Evolutionary conservation across 1,140 invertebrate genomes (phyloP).

Genomic region (Pentalonia nigronervosa): DNA sequence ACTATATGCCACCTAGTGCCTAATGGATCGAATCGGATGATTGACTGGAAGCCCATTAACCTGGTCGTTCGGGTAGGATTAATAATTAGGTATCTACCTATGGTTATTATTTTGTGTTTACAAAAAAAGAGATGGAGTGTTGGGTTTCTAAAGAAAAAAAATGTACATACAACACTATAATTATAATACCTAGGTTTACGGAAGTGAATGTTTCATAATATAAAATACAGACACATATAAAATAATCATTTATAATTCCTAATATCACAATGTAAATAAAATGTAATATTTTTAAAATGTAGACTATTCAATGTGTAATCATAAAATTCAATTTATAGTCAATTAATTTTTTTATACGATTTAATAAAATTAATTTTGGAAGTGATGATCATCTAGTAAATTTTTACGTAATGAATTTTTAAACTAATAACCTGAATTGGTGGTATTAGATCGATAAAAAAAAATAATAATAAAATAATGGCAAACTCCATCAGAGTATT

Average conservation of each 20-base stretch:
- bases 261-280: background rate
- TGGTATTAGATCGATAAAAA: background rate
- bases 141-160: background rate
- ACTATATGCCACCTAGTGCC: slow-evolving; percentile 43
- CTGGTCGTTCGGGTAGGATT: slow-evolving; percentile 44
- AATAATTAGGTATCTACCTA: slow-evolving; percentile 19
- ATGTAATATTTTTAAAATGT: too few relatives aligned
- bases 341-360: background rate
- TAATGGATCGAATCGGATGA: slow-evolving; percentile 55
- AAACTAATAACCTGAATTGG: background rate
- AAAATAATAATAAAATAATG: background rate
- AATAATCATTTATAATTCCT: background rate
- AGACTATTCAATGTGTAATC: background rate
- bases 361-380: background rate
- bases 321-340: background rate
- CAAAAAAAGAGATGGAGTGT: slow-evolving; percentile 22
- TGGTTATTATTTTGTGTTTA: slow-evolving; percentile 21
- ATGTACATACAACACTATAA: background rate
- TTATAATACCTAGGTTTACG: background rate
- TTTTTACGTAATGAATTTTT: background rate
- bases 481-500: background rate
- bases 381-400: background rate
- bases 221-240: background rate
- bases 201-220: background rate
- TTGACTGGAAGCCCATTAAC: slow-evolving; percentile 53